A percentile compares a stretch with the other conserved stretches of the same genome.
Evolutionary conservation across 2,888 invertebrate genomes (phyloP).

Genomic region (Pteria penguin): DNA sequence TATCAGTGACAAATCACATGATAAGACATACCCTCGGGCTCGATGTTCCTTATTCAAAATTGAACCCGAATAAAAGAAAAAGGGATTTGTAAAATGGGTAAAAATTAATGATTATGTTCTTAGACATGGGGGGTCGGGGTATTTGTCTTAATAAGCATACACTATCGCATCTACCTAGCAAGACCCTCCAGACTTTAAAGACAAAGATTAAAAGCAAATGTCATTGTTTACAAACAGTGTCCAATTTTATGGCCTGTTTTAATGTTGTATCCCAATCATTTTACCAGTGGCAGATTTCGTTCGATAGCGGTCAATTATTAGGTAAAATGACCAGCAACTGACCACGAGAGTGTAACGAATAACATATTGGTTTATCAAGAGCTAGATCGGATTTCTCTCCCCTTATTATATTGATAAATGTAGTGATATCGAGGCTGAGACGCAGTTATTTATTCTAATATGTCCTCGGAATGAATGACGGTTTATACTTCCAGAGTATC

Average conservation of each 20-base stretch:
- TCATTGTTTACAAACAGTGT: constrained; percentile 10
- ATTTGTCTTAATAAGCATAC: background rate
- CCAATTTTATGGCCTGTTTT: constrained; percentile 17
- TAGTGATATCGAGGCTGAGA: too few relatives aligned
- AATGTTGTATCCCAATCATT: constrained; percentile 12
- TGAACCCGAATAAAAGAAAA: too few relatives aligned
- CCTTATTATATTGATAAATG: too few relatives aligned
- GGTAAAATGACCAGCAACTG: background rate
- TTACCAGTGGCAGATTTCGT: constrained; percentile 15
- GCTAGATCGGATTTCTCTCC: too few relatives aligned
- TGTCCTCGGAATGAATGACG: too few relatives aligned
- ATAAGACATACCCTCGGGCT: too few relatives aligned
- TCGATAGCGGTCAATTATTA: constrained; percentile 24
- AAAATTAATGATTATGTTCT: background rate
- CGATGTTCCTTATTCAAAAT: too few relatives aligned
- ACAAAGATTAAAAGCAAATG: constrained; percentile 22
- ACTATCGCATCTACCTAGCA: background rate
- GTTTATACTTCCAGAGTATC: too few relatives aligned
- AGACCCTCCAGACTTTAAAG: background rate
- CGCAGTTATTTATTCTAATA: too few relatives aligned
- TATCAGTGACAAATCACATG: too few relatives aligned
- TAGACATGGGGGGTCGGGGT: background rate
- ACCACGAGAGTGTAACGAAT: too few relatives aligned
- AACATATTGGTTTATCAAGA: too few relatives aligned
- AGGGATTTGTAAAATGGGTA: background rate